Evolutionary conservation across 2,797 vertebrate species (phyloP), one percentile per base, ranked within the genome.

Genomic region (Euthynnus affinis): DNA sequence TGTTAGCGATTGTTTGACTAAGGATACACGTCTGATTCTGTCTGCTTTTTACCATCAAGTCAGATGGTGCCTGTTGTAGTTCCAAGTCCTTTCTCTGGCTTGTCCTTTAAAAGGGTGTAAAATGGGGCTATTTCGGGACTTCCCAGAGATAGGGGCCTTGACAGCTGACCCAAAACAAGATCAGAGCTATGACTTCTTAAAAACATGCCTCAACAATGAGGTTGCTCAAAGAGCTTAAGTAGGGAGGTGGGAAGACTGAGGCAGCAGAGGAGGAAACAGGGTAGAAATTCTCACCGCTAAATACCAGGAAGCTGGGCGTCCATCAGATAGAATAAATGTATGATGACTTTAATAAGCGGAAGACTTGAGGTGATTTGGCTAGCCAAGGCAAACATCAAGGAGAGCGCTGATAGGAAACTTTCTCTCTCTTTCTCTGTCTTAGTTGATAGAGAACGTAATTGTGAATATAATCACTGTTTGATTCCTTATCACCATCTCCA

Each of bases 311-410:
- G 92, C 88, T 85, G 86, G 94, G 84, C 90, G 62, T 92, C 81
- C 84, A 91, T 93, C 93, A 93, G 89, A 94, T 88, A 89, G 86
- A 88, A 92, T 90, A 89, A 92, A 87, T 91, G 93, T 89, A 87
- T 91, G 91, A 94, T 86, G 85, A 94, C 93, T 94, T 94, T 94
- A 94, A 93, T 94, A 94, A 92, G 90, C 81, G 60, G 86, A 94
- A 92, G 92, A 82, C 89, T 86, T 27, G 52, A 88, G 84, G 87
- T 86, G 55, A 79, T 88, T 90, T 72, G 82, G 95, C 96, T 72
- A 81, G 95, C 96, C 94, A 96, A 97, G 90, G 85, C 91, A 96
- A 96, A 96, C 85, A 95, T 25, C 68, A 92, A 93, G 93, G 91
- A n/a, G 88, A 91, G 86, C 60, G 84, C 91, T 94, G 93, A 94